phyloP scores from a whole-genome alignment of 2,797 vertebrate species.

The Neosilurus hyrtlii region DNA sequence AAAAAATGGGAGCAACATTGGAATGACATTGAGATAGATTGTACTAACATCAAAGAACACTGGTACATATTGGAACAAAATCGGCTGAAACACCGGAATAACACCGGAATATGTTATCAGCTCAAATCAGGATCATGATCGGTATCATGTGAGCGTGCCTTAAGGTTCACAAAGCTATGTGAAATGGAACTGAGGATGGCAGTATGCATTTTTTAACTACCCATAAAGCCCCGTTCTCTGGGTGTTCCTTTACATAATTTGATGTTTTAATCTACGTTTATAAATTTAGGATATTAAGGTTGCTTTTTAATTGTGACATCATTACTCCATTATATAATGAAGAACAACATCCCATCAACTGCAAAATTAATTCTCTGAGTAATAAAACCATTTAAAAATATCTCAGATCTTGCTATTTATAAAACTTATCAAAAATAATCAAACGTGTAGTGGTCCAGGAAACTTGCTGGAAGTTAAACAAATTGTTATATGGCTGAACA shows the following conservation, averaged over 20 bases:
- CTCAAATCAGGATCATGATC: too few species aligned
- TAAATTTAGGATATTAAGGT: slow-evolving; percentile 17
- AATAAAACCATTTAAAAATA: slow-evolving; percentile 13
- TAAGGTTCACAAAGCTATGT: slow-evolving; percentile 2
- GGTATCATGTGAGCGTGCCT: background rate
- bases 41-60: too few species aligned
- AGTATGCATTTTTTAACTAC: background rate
- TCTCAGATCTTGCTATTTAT: background rate
- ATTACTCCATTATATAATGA: background rate
- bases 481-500: background rate
- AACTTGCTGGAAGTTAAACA: background rate
- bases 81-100: too few species aligned
- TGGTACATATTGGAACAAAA: too few species aligned
- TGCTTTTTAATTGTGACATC: slow-evolving; percentile 3
- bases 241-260: slow-evolving; percentile 9
- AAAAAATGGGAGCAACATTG: too few species aligned
- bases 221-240: background rate
- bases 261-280: slow-evolving; percentile 18
- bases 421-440: background rate
- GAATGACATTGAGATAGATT: too few species aligned
- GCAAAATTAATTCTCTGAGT: background rate
- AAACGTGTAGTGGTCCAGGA: background rate
- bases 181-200: slow-evolving; percentile 1
- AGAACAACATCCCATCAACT: background rate
- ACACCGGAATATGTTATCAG: too few species aligned